phyloP scores from a whole-genome alignment of 2,888 invertebrate species.

The Plebejus argus region DNA sequence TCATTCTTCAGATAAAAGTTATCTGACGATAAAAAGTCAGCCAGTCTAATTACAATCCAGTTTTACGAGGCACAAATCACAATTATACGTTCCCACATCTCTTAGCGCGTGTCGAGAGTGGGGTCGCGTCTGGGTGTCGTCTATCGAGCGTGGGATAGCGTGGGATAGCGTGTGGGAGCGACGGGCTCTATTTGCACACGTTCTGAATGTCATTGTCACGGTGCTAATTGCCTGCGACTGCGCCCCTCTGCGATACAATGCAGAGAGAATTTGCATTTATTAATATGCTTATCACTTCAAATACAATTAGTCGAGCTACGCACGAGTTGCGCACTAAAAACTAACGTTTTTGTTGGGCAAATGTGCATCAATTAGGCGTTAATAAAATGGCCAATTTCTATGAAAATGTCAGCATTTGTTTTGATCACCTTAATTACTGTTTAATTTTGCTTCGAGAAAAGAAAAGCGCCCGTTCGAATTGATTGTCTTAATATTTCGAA shows the following conservation, averaged over 20 bases:
- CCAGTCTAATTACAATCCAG: not conserved
- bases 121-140: slow-evolving; percentile 10
- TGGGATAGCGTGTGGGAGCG: slow-evolving; percentile 43
- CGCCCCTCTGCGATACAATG: slow-evolving; percentile 40
- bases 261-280: slow-evolving; percentile 43
- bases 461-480: not conserved
- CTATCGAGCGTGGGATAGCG: slow-evolving; percentile 38
- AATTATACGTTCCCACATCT: not conserved
- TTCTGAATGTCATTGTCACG: slow-evolving; percentile 77
- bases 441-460: not conserved
- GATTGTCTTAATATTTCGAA: not conserved
- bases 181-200: slow-evolving; percentile 69
- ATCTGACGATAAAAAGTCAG: not conserved
- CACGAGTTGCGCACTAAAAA: slow-evolving; percentile 10
- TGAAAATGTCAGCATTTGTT: not conserved
- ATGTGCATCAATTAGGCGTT: not conserved
- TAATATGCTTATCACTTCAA: slow-evolving; percentile 40
- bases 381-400: not conserved
- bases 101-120: not conserved
- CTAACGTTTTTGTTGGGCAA: not conserved
- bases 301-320: slow-evolving; percentile 31
- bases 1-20: not conserved
- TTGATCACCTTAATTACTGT: too few relatives aligned
- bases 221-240: slow-evolving; percentile 63
- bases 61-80: not conserved